phyloP scores from a whole-genome alignment of 1,140 invertebrate genomes.

The Drosophila pseudoobscura region DNA sequence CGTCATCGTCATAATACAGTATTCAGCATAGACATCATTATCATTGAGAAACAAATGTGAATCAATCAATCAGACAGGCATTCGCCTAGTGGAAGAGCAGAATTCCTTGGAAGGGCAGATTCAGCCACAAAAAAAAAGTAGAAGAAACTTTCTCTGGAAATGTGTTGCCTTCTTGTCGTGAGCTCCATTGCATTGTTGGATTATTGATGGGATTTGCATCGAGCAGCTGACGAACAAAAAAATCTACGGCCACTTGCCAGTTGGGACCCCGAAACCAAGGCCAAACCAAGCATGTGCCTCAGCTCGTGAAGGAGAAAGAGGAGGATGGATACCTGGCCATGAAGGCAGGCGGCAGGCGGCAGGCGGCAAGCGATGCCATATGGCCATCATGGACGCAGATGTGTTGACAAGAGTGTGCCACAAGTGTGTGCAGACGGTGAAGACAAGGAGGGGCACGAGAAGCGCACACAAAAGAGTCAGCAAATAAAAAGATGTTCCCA shows the following conservation, averaged over 20 bases:
- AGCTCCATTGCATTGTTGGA: constrained; percentile 19
- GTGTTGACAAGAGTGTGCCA: constrained; percentile 37
- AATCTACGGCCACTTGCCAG: constrained; percentile 18
- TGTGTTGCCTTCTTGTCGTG: constrained; percentile 2
- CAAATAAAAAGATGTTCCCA: constrained; percentile 8
- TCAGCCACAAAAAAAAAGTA: neutral
- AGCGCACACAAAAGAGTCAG: constrained; percentile 4
- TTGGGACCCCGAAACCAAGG: constrained; percentile 5
- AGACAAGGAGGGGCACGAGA: constrained; percentile 1
- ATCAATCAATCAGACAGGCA: constrained; percentile 46
- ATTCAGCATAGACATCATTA: constrained; percentile 17
- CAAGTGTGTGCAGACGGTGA: constrained; percentile 30
- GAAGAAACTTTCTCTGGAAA: neutral
- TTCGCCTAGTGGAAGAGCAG: neutral
- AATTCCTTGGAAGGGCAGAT: neutral
- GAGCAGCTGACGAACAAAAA: constrained; percentile 6
- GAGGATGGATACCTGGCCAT: neutral
- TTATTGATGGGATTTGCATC: constrained; percentile 48
- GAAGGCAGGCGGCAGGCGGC: neutral
- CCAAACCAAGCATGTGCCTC: constrained; percentile 1
- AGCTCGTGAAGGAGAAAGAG: too few species aligned
- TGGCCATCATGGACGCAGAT: constrained; percentile 25
- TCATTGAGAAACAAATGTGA: constrained; percentile 33
- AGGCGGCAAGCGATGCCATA: constrained; percentile 8
- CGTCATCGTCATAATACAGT: neutral